These are phyloP conservation scores for Netelia melanura DNA, from an alignment of 2,888 invertebrate genomes.

Conservation along the genomic window DNA sequence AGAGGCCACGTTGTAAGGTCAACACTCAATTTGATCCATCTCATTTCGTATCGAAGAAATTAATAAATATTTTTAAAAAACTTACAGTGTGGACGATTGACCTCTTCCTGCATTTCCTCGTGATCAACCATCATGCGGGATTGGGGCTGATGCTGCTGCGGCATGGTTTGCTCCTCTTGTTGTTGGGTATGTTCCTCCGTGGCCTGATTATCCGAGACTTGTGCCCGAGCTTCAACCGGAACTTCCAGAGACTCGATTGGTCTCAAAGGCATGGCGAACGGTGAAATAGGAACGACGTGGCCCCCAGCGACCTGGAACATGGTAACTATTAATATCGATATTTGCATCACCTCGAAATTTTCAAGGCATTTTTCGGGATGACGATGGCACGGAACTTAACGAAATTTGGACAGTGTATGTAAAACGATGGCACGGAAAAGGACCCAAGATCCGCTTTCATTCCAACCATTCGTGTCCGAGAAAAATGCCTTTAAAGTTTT, in stretches of 20 bases:
- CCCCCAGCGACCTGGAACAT: slow-evolving; percentile 79
- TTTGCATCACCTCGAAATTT: too few relatives aligned
- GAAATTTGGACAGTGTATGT: too few relatives aligned
- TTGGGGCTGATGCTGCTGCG: slow-evolving; percentile 84
- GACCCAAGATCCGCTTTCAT: too few relatives aligned
- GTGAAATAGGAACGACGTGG: slow-evolving; percentile 78
- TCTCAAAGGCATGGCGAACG: slow-evolving; percentile 77
- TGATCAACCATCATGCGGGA: slow-evolving; percentile 82
- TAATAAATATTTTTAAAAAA: not conserved
- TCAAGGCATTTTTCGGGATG: too few relatives aligned
- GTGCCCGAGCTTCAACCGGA: slow-evolving; percentile 80
- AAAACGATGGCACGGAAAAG: too few relatives aligned
- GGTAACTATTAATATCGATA: not conserved
- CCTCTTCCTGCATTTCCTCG: slow-evolving; percentile 86
- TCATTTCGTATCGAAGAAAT: not conserved
- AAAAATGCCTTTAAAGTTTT: too few relatives aligned
- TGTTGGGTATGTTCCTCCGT: slow-evolving; percentile 76
- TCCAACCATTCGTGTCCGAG: too few relatives aligned
- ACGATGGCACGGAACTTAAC: too few relatives aligned
- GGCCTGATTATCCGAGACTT: slow-evolving; percentile 77
- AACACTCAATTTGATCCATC: too few relatives aligned
- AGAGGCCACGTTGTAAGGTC: too few relatives aligned
- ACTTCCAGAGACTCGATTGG: slow-evolving; percentile 79
- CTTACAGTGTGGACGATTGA: slow-evolving; percentile 92
- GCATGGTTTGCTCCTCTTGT: slow-evolving; percentile 82